Conservation (phyloP, 2,113 vertebrate genomes). For the Sander lucioperca region DNA sequence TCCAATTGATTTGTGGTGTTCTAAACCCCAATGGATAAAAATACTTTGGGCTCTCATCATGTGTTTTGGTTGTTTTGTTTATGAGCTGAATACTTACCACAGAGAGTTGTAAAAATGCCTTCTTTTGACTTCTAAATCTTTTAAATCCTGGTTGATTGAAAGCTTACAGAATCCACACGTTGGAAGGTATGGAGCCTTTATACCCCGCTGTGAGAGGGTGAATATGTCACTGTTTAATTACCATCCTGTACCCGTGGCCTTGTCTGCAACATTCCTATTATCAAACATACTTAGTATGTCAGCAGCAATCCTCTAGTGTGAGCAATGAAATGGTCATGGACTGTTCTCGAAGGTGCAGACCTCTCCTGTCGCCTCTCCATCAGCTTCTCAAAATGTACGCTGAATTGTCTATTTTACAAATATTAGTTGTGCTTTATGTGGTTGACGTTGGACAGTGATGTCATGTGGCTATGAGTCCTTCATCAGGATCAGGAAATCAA, state of each 20-base stretch:
- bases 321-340: not conserved
- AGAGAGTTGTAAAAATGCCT: not conserved
- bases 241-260: not conserved
- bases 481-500: too few relatives aligned
- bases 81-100: not conserved
- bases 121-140: not conserved
- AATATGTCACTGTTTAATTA: not conserved
- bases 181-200: too few relatives aligned
- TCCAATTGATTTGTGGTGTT: too few relatives aligned
- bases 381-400: too few relatives aligned
- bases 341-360: too few relatives aligned
- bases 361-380: too few relatives aligned
- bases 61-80: not conserved
- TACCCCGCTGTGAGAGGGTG: too few relatives aligned
- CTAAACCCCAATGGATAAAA: not conserved
- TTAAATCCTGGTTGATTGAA: not conserved
- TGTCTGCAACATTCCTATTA: not conserved
- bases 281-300: not conserved
- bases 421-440: too few relatives aligned
- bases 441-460: too few relatives aligned
- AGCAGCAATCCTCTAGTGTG: not conserved
- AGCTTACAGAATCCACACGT: not conserved
- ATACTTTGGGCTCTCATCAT: not conserved
- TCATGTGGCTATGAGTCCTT: too few relatives aligned
- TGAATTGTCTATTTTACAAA: too few relatives aligned